phyloP scores from a whole-genome alignment of 2,113 vertebrate species.

The Marcusenius ussheri region DNA sequence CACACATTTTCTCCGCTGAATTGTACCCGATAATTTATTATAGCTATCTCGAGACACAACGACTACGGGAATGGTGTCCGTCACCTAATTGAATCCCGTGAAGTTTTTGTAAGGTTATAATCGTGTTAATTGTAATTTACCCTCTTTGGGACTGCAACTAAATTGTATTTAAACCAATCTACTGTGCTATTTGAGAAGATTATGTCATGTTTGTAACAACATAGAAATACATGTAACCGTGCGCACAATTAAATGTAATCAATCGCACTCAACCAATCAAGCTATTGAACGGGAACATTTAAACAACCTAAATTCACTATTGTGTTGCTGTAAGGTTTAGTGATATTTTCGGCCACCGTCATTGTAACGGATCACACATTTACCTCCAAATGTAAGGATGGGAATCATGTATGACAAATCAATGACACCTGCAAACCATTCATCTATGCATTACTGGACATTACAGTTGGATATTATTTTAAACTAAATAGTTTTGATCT shows the following conservation, averaged over 20 bases:
- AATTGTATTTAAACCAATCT: constrained; percentile 68
- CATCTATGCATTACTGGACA: background rate
- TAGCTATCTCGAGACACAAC: constrained; percentile 69
- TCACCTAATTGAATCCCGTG: constrained; percentile 89
- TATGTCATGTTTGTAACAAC: constrained; percentile 54
- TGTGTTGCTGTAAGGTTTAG: background rate
- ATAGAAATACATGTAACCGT: constrained; percentile 63
- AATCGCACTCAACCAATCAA: constrained; percentile 37
- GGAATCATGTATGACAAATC: background rate
- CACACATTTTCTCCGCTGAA: constrained; percentile 56
- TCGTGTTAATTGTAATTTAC: constrained; percentile 83
- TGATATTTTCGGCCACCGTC: background rate
- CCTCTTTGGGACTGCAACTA: constrained; percentile 66
- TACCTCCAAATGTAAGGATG: background rate
- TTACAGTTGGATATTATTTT: background rate
- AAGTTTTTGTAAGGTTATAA: constrained; percentile 82
- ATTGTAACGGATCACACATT: background rate
- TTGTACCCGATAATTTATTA: constrained; percentile 81
- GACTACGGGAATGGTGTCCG: constrained; percentile 61
- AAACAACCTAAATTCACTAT: constrained; percentile 15
- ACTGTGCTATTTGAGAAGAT: constrained; percentile 48
- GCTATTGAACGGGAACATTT: constrained; percentile 30
- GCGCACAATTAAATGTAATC: constrained; percentile 42
- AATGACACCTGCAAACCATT: background rate
- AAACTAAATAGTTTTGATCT: background rate